phyloP scores from a whole-genome alignment of 2,888 invertebrate species.

The Sarcophaga caerulescens region DNA sequence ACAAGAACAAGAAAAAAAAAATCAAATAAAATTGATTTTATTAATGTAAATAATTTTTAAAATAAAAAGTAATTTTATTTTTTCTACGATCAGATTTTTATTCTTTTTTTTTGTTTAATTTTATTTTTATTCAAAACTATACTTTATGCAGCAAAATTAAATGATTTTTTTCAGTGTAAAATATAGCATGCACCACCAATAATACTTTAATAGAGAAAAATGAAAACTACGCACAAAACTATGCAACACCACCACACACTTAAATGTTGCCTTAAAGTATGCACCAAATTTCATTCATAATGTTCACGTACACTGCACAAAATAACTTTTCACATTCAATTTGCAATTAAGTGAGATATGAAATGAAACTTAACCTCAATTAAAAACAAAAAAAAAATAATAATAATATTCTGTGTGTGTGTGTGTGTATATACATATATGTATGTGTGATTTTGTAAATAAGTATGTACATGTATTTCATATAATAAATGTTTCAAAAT shows the following conservation, averaged over 20 bases:
- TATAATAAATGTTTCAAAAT: constrained; percentile 33
- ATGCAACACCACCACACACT: constrained; percentile 52
- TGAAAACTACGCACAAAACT: constrained; percentile 45
- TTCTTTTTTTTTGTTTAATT: constrained; percentile 1
- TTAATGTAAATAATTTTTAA: constrained; percentile 51
- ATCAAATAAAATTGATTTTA: constrained; percentile 49
- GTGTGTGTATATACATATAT: constrained; percentile 57
- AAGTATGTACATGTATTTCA: neutral
- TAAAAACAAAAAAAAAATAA: neutral
- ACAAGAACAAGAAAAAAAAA: constrained; percentile 73
- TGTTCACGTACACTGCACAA: constrained; percentile 35
- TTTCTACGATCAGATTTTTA: neutral
- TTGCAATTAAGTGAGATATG: neutral
- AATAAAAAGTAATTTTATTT: constrained; percentile 23
- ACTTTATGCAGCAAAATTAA: neutral
- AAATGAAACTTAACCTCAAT: constrained; percentile 33
- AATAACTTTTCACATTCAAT: neutral
- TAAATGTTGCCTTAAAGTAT: constrained; percentile 39
- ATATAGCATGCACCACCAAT: constrained; percentile 51
- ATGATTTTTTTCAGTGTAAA: constrained; percentile 56
- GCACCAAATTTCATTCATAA: constrained; percentile 35
- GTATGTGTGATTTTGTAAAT: constrained; percentile 57
- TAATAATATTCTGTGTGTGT: no score
- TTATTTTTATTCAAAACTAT: constrained; percentile 22
- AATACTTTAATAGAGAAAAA: neutral